Evolutionary conservation across 2,888 invertebrate genomes (phyloP), one percentile per base, ranked within the genome.

Genomic region (Stegana nigrithorax): DNA sequence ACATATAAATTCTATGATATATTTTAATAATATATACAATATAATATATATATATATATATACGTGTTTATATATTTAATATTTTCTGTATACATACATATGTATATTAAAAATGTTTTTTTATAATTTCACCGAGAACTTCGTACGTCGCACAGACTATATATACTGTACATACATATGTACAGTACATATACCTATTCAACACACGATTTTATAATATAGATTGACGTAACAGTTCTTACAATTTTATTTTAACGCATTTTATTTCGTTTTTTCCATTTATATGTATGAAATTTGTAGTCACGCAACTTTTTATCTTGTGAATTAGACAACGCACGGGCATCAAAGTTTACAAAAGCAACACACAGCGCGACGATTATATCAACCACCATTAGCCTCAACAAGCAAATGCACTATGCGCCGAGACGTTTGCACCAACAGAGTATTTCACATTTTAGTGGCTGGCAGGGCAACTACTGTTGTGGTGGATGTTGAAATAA

Each of bases 361-460:
- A 73, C 72, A 73, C 72, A 73, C 71, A 68, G 72, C 71, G 69
- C 75, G 72, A 73, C 73, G 72, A 70, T 70, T 63, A 63, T 59
- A 63, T 74, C 75, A 64, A 72, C 75, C 70, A 75, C 73, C 70
- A 67, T 23, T 61, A 68, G 32, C n/a, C 26, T 68, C 60, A n/a
- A 56, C 27, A 59, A 50, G 47, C 53, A 47, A 25, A 23, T 29
- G 63, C 66, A 65, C 62, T 65, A 78, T 73, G 70, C 26, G 73
- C 68, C 67, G 69, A n/a, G n/a, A 78, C 69, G 80, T 81, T 78
- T 73, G 78, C 78, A 80, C 81, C 72, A 70, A 68, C 67, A 67
- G 63, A 69, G 53, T 10, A 63, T 21, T 67, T 64, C 64, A 65
- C 59, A 19, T 25, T 27, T 67, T 63, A 14, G 51, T 57, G 42